Conservation (phyloP, 2,888 invertebrate species). For the Andrena minutula region DNA sequence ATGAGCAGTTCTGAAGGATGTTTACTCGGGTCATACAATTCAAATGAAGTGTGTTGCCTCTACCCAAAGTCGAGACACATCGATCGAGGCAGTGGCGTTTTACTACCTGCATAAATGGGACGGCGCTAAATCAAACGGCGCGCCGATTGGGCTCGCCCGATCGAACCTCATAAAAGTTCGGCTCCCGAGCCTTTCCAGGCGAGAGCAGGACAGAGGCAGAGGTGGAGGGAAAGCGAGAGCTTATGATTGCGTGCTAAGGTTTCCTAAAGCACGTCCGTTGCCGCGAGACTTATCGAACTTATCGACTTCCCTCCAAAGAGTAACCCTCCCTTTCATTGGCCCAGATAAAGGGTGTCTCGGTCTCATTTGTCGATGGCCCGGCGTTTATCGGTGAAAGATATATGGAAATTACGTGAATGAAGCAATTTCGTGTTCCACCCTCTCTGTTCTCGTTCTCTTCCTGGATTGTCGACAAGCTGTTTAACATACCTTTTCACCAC, state of each 20-base stretch:
- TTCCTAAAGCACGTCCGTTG: conserved; percentile 73
- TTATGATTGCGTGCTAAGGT: conserved; percentile 75
- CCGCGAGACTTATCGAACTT: conserved; percentile 74
- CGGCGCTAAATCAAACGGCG: conserved; percentile 57
- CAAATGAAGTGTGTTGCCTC: neutral
- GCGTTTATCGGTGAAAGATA: conserved; percentile 63
- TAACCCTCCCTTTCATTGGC: conserved; percentile 69
- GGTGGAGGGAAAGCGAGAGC: conserved; percentile 58
- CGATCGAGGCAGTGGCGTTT: conserved; percentile 42
- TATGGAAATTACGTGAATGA: conserved; percentile 69
- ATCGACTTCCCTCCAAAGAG: conserved; percentile 74
- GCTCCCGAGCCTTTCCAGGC: conserved; percentile 35
- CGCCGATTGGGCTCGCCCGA: conserved; percentile 47
- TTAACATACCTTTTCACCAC: neutral
- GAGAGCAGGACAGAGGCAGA: neutral
- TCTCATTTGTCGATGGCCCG: conserved; percentile 61
- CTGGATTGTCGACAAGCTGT: neutral
- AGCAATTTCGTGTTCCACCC: conserved; percentile 38
- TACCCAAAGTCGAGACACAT: conserved; percentile 26
- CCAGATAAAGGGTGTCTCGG: conserved; percentile 65
- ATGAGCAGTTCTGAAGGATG: neutral
- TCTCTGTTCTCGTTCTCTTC: too few relatives aligned
- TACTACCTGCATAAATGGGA: conserved; percentile 55
- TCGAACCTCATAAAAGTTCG: conserved; percentile 71
- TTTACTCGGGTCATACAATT: conserved; percentile 1